A percentile compares a stretch with the other conserved stretches of the same genome.
Evolutionary conservation across 2,113 vertebrate genomes (phyloP).

Genomic region (Galemys pyrenaicus): DNA sequence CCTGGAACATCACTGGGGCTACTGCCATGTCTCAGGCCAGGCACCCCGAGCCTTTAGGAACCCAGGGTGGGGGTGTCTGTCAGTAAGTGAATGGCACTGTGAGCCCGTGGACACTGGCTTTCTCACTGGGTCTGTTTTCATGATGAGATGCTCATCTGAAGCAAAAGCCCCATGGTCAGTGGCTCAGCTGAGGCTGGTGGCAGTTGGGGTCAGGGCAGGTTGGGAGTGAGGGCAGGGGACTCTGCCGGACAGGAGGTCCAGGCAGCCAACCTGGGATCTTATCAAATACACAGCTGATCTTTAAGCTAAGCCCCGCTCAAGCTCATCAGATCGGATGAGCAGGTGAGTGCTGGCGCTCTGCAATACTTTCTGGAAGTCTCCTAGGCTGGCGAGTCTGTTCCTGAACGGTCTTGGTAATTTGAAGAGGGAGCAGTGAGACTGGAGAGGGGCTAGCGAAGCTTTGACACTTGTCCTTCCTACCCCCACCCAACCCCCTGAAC

Average conservation of each 20-base stretch:
- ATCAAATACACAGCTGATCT: accelerated
- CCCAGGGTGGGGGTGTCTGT: neutral
- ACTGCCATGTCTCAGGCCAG: neutral
- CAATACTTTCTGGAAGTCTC: neutral
- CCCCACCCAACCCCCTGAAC: neutral
- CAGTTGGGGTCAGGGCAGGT: neutral
- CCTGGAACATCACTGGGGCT: neutral
- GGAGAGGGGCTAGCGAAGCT: neutral
- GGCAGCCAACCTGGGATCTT: neutral
- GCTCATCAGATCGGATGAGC: neutral
- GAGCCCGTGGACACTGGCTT: neutral
- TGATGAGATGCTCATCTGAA: neutral
- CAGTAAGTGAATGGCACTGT: too few relatives aligned
- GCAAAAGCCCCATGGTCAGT: neutral
- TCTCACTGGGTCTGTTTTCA: neutral
- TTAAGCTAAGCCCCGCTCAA: neutral
- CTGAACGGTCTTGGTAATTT: neutral
- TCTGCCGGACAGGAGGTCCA: neutral
- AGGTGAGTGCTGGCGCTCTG: neutral
- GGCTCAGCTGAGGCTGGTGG: too few relatives aligned
- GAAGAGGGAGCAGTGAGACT: neutral
- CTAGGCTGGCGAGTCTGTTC: neutral
- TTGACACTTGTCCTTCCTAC: neutral
- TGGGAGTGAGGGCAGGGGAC: neutral
- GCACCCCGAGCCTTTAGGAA: neutral